A percentile compares a stretch with the other conserved stretches of the same genome.
Evolutionary conservation across 2,113 vertebrate species (phyloP).

Genomic region (Elanus axillaris): DNA sequence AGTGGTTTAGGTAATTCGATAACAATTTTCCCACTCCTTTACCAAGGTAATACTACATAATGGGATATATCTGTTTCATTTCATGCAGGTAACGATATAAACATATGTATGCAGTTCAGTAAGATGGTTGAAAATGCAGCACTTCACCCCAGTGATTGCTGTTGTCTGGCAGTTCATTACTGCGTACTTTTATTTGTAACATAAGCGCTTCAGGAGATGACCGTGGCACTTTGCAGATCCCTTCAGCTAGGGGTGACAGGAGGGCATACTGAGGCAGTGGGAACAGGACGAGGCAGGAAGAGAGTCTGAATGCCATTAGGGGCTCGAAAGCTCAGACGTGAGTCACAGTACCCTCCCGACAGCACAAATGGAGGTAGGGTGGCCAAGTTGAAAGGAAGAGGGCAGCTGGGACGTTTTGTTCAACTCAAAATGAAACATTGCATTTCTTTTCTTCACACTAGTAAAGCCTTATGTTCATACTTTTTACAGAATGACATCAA

Average conservation of each 20-base stretch:
- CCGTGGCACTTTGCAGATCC: not conserved
- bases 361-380: not conserved
- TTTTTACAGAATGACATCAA: not conserved
- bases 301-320: not conserved
- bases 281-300: not conserved
- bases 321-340: fast-evolving
- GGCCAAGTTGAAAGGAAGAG: not conserved
- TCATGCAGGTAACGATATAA: not conserved
- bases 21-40: not conserved
- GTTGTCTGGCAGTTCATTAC: not conserved
- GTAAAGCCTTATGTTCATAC: not conserved
- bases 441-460: not conserved
- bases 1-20: not conserved
- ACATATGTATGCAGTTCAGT: not conserved
- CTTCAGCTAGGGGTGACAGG: not conserved
- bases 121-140: not conserved
- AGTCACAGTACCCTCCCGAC: not conserved
- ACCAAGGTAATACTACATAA: not conserved
- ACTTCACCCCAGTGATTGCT: not conserved
- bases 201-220: not conserved
- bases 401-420: not conserved
- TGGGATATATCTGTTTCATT: not conserved
- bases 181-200: not conserved
- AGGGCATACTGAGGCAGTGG: not conserved
- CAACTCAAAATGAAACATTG: not conserved